These are phyloP conservation scores for Rhinogobio ventralis DNA, from an alignment of 2,797 vertebrate genomes.

Conservation along the genomic window DNA sequence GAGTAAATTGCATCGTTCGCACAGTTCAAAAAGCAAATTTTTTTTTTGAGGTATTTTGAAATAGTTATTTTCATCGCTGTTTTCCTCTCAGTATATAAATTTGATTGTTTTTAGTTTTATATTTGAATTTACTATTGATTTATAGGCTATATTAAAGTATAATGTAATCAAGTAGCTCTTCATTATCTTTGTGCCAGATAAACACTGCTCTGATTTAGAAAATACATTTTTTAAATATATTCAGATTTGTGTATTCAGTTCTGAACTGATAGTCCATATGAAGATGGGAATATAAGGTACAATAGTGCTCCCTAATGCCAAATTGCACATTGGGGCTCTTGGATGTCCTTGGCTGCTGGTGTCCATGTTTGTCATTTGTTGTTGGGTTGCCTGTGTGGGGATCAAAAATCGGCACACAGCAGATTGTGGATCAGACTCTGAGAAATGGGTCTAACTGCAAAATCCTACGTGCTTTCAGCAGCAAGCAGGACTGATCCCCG, in stretches of 20 bases:
- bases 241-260: not conserved
- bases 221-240: not conserved
- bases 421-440: slow-evolving; percentile 63
- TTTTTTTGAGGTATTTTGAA: not conserved
- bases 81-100: not conserved
- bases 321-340: not conserved
- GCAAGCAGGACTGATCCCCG: slow-evolving; percentile 55
- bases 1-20: too few relatives aligned
- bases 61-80: not conserved
- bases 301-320: not conserved
- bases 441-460: slow-evolving; percentile 31
- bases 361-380: slow-evolving; percentile 53
- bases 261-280: not conserved
- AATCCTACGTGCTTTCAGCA: slow-evolving; percentile 32
- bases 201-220: not conserved
- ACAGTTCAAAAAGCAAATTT: not conserved
- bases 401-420: slow-evolving; percentile 56
- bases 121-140: not conserved
- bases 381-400: slow-evolving; percentile 54
- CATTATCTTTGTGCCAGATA: not conserved
- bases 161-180: not conserved
- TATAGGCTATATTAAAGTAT: not conserved
- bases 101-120: not conserved
- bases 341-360: slow-evolving; percentile 52
- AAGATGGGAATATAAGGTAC: not conserved